phyloP scores from a whole-genome alignment of 2,888 invertebrate species.

The Diplazon laetatorius region DNA sequence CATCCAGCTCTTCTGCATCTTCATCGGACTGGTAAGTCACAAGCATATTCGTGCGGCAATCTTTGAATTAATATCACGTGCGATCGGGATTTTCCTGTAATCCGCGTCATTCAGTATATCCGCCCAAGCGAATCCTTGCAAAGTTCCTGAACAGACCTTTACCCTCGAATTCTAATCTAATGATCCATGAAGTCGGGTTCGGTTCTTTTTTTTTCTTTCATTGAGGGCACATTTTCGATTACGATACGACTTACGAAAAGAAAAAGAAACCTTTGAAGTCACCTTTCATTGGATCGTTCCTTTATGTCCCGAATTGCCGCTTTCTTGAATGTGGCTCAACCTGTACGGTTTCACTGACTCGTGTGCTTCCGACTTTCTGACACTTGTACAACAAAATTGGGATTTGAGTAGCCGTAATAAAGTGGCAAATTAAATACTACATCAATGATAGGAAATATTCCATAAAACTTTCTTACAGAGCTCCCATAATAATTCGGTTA shows the following conservation, averaged over 20 bases:
- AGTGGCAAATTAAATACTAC: neutral
- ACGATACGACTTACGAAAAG: slow-evolving; percentile 34
- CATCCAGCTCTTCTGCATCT: slow-evolving; percentile 98
- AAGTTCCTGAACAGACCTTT: slow-evolving; percentile 26
- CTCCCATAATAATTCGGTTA: neutral
- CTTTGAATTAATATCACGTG: neutral
- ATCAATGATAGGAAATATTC: slow-evolving; percentile 4
- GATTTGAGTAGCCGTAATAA: slow-evolving; percentile 4
- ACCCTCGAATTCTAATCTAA: slow-evolving; percentile 63
- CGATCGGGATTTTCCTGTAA: neutral
- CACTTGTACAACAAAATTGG: slow-evolving; percentile 1
- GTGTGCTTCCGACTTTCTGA: slow-evolving; percentile 18
- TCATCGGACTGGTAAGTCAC: slow-evolving; percentile 91
- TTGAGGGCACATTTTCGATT: slow-evolving; percentile 31
- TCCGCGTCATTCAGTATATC: slow-evolving; percentile 24
- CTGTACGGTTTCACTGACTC: slow-evolving; percentile 48
- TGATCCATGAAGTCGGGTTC: slow-evolving; percentile 63
- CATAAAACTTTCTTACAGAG: neutral
- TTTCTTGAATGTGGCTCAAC: slow-evolving; percentile 49
- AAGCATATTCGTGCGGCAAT: neutral
- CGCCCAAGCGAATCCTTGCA: slow-evolving; percentile 52
- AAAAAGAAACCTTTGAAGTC: slow-evolving; percentile 66
- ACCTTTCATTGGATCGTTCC: slow-evolving; percentile 46
- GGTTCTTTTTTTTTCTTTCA: slow-evolving; percentile 48
- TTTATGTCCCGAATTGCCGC: slow-evolving; percentile 24